Percentiles rank a stretch among this genome's conserved stretches.
Evolutionary conservation across 1,140 invertebrate genomes (phyloP).

Genomic region (Diplogasteroides magnus): DNA sequence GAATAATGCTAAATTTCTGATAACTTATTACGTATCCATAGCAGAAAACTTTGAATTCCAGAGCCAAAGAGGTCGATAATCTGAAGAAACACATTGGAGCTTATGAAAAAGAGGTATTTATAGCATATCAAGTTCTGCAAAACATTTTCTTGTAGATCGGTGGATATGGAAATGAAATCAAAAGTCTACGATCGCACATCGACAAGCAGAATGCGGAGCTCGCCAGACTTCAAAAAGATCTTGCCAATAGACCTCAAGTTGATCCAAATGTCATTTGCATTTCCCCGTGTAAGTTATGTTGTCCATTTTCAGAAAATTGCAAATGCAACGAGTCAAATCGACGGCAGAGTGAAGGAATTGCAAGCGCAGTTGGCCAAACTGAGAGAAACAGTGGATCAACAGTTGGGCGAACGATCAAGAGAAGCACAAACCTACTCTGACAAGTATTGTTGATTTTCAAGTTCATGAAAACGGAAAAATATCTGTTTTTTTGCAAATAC

Average conservation of each 20-base stretch:
- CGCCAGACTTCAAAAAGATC: neutral
- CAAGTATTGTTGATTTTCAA: too few relatives aligned
- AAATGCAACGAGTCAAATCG: neutral
- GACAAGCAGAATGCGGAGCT: neutral
- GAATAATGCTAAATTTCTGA: too few relatives aligned
- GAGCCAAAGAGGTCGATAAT: neutral
- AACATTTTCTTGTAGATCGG: neutral
- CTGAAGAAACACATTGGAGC: neutral
- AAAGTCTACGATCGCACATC: neutral
- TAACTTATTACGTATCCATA: neutral
- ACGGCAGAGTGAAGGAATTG: neutral
- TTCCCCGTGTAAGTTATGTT: neutral
- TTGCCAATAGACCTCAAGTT: neutral
- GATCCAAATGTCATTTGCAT: neutral
- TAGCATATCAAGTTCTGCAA: neutral
- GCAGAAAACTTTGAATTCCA: neutral
- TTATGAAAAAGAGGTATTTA: neutral
- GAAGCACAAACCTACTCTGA: neutral
- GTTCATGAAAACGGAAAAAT: too few relatives aligned
- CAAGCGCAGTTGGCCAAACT: neutral
- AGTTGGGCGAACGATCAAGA: conserved; percentile 2
- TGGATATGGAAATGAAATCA: neutral
- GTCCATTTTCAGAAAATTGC: neutral
- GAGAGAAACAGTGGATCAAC: conserved; percentile 5
- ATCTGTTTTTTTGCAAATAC: too few relatives aligned